phyloP scores from a whole-genome alignment of 2,113 vertebrate species.

The Leptosomus discolor region DNA sequence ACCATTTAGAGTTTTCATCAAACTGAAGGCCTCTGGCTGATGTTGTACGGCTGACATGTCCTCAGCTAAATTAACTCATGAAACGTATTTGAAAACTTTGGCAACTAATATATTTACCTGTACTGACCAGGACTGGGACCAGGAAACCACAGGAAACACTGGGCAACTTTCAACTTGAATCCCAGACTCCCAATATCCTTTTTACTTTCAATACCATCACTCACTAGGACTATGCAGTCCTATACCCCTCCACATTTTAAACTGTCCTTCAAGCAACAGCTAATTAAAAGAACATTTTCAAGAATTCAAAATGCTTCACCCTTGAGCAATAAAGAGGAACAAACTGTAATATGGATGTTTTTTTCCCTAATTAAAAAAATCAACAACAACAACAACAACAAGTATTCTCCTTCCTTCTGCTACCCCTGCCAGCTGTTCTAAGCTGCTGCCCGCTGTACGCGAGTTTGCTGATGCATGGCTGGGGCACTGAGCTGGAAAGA shows the following conservation, averaged over 20 bases:
- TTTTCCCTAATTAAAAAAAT: neutral
- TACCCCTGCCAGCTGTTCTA: neutral
- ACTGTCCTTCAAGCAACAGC: neutral
- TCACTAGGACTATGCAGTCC: neutral
- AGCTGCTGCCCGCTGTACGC: neutral
- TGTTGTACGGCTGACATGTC: neutral
- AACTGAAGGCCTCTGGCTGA: neutral
- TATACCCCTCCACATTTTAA: neutral
- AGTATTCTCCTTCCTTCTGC: neutral
- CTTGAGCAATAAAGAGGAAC: neutral
- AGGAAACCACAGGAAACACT: neutral
- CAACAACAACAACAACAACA: neutral
- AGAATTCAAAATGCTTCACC: neutral
- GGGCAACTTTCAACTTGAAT: neutral
- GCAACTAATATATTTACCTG: neutral
- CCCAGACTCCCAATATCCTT: neutral
- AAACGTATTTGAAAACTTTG: neutral
- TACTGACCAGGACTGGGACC: neutral
- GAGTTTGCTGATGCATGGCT: neutral
- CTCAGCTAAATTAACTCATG: neutral
- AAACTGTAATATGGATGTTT: neutral
- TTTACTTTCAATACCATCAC: neutral
- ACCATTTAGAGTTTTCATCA: neutral
- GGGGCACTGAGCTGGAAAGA: neutral
- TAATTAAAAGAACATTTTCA: neutral